Evolutionary conservation across 2,113 vertebrate genomes (phyloP), one percentile per base, ranked within the genome.

Genomic region (Orcinus orca): DNA sequence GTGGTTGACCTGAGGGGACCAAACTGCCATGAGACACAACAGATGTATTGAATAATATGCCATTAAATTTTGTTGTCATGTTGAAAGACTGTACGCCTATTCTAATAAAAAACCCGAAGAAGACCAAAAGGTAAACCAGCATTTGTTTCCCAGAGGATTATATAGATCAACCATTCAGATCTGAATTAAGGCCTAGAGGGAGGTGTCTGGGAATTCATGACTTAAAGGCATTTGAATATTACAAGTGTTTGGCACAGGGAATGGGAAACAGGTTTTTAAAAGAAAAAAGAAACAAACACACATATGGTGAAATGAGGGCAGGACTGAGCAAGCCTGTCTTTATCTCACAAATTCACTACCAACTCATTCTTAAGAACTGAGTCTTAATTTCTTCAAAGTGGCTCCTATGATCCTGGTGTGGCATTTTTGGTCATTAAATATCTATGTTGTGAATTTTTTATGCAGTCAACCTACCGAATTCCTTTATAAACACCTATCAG

Each of bases 401-500:
- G n/a, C 31, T 92, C 74, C 21, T 68, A 74, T 86, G 50, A 0
- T 1, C 1, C 41, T 1, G 29, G 18, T 31, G 93, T 73, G 82
- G 76, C 70, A 91, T 83, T 70, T 77, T 80, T 38, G 88, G 70
- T 47, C 96, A 67, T 62, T 70, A 97, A 95, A 58, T 15, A 98
- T 67, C 94, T 77, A 76, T 12, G 1, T n/a, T 60, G 9, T 85
- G 18, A 55, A 14, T 18, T 33, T 55, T 86, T 77, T 88, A 7
- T 58, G 58, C 3, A 58, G 70, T 55, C 86, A 97, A 97, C 93
- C 87, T 93, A 86, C 63, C 90, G 76, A 95, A 98, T 98, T 98
- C 96, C 96, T 97, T 97, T 97, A 98, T 97, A 98, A 98, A 97
- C 36, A 95, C 25, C 77, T 98, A 95, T 96, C 88, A 97, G 71